phyloP scores from a whole-genome alignment of 2,797 vertebrate genomes.

The Neostethus bicornis region DNA sequence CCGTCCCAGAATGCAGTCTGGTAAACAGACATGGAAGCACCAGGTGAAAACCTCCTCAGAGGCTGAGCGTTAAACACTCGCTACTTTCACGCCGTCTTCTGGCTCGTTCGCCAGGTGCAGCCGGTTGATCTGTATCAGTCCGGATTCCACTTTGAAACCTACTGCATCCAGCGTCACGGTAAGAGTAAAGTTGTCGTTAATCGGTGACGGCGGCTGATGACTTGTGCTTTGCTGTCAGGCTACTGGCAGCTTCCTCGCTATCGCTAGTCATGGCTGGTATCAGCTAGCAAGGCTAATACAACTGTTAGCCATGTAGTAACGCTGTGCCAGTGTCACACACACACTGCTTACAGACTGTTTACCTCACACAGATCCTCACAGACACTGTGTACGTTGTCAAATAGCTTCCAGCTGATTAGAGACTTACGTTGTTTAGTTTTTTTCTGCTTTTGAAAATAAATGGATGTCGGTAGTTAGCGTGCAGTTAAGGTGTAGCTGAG shows the following conservation, averaged over 20 bases:
- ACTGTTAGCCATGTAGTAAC: slow-evolving; percentile 50
- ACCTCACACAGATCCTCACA: slow-evolving; percentile 6
- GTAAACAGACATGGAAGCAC: slow-evolving; percentile 90
- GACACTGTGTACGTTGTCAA: not conserved
- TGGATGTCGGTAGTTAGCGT: slow-evolving; percentile 4
- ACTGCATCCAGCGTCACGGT: slow-evolving; percentile 68
- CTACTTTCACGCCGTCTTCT: slow-evolving; percentile 68
- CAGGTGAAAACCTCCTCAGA: slow-evolving; percentile 85
- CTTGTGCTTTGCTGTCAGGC: slow-evolving; percentile 75
- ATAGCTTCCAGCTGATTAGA: not conserved
- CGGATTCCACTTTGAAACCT: slow-evolving; percentile 54
- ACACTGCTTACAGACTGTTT: slow-evolving; percentile 22
- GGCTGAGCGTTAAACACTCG: slow-evolving; percentile 78
- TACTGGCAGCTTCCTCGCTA: slow-evolving; percentile 71
- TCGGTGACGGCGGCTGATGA: slow-evolving; percentile 67
- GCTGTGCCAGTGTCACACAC: slow-evolving; percentile 51
- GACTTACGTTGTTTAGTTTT: not conserved
- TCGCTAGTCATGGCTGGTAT: slow-evolving; percentile 71
- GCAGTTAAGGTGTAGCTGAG: slow-evolving; percentile 16
- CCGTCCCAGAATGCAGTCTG: slow-evolving; percentile 87
- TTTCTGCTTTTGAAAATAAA: not conserved
- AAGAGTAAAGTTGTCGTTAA: slow-evolving; percentile 67
- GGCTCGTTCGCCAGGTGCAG: slow-evolving; percentile 60
- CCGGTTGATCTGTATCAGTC: slow-evolving; percentile 54
- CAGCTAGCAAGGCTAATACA: slow-evolving; percentile 74